Percentiles rank a stretch among this genome's conserved stretches.
phyloP scores from a whole-genome alignment of 2,113 vertebrate genomes.

The Cepphus grylle region DNA sequence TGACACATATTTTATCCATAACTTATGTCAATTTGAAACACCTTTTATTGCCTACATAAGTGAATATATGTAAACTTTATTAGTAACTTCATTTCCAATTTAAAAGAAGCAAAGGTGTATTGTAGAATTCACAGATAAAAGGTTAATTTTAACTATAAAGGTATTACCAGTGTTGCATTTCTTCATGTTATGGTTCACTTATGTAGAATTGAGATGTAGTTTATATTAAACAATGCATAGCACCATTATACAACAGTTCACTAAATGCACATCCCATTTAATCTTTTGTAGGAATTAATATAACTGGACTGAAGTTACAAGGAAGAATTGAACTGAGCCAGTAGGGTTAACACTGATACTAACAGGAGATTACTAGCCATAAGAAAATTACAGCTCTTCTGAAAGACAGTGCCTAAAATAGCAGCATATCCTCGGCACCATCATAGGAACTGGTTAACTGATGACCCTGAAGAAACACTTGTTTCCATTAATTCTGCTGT shows the following conservation, averaged over 20 bases:
- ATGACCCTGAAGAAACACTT: conserved; percentile 29
- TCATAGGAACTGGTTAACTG: conserved; percentile 37
- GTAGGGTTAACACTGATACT: conserved; percentile 10
- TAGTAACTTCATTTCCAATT: conserved; percentile 57
- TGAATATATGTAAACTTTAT: conserved; percentile 67
- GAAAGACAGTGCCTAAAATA: conserved; percentile 47
- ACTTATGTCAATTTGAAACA: conserved; percentile 50
- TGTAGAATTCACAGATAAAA: conserved; percentile 50
- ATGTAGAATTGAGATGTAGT: conserved; percentile 46
- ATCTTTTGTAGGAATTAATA: conserved; percentile 43
- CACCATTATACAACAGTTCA: conserved; percentile 61
- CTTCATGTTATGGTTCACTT: conserved; percentile 58
- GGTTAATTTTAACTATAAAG: conserved; percentile 46
- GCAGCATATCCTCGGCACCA: conserved; percentile 7
- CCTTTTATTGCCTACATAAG: conserved; percentile 62
- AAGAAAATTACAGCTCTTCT: conserved; percentile 46
- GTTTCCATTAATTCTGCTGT: conserved; percentile 5
- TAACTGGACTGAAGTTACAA: conserved; percentile 57
- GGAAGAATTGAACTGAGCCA: conserved; percentile 41
- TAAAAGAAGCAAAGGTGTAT: conserved; percentile 57
- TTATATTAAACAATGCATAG: conserved; percentile 54
- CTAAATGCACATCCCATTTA: conserved; percentile 59
- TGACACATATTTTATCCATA: conserved; percentile 58
- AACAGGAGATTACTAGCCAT: conserved; percentile 40
- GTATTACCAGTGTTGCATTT: conserved; percentile 56